Base-by-base conservation (phyloP, 2,113 vertebrate species). In the Rhabdomys dilectus region DNA sequence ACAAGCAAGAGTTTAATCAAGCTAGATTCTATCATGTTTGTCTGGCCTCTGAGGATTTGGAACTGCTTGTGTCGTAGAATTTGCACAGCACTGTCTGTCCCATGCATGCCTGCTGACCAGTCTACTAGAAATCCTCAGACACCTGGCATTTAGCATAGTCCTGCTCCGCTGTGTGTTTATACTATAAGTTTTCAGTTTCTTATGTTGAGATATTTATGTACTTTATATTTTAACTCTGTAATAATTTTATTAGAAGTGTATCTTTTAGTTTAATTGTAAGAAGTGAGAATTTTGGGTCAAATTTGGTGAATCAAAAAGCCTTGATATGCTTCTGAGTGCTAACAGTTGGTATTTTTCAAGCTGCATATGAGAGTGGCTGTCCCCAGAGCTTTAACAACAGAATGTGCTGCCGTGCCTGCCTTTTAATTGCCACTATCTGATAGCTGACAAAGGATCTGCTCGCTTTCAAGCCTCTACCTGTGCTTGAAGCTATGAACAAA, bases 191-290 rank as follows among this genome's bases (percentile, higher is more conserved):
- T 4, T 91, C 66, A 87, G 0, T 88, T 84, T 56, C 42, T 91
- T 90, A 42, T 77, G 7, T 22, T 91, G 95, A 39, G n/a, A 62
- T 16, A 21, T 82, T 81, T 82, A 62, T 48, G 5, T 91, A 39
- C 16, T 90, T 92, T 94, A 10, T 51, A 84, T 77, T 94, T 97
- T 94, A 19, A 31, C 45, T 62, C 29, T 11, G 26, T 29, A 60
- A 39, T 84, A 39, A 62, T 84, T 42, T 42, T 60, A 84, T 62
- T 62, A 42, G 3, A 62, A 29, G 1, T 42, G 7, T 84, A 26
- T 84, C 81, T 10, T 60, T 82, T 82, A 82, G 36, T 31, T 84
- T 42, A 62, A 39, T 16, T 96, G 70, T 53, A 87, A 78, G 13
- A 96, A 72, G 31, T 89, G 34, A 82, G 42, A 29, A 85, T 87